Evolutionary conservation across 1,140 invertebrate species (phyloP), one percentile per base, ranked within the genome.

Genomic region (Hypothenemus hampei): DNA sequence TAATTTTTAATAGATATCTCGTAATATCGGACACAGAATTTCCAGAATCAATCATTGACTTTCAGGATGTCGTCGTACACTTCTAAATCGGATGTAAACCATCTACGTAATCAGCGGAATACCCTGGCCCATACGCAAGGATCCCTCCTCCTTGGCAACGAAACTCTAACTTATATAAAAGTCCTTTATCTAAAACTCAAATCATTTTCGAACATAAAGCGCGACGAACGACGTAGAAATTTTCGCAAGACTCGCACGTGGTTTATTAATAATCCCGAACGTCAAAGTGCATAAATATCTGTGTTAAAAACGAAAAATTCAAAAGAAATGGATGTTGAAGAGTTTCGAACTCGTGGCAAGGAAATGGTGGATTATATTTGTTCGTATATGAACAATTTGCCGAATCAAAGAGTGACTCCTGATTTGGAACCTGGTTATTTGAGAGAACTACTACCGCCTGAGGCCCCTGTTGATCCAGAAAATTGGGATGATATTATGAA

Each of bases 351-450:
- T 60, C 77, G 83, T 45, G 93, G 93, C 19, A 88, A 89, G 70
- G 86, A 93, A 66, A 91, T 94, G 86, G 83, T 97, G 20, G 93
- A 97, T 70, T 97, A 91, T 67, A 93, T 97, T 54, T 91, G 89
- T 58, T 78, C 91, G 56, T 97, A 96, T 69, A 72, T 89, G 65
- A 81, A 86, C 24, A 90, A 82, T 18, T 78, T 97, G 31, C 74
- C 78, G 18, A 69, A 80, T 37, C 76, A 86, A 53, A 72, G 87
- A 56, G 91, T 93, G 1, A 90, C 87, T n/a, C 88, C 92, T 1
- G 37, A 64, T 57, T 79, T 92, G 11, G 86, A 91, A 72, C 88
- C 86, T 3, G 91, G 93, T 22, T 97, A 95, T 71, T 74, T 97
- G 29, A 80, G 81, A 63, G 70, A 79, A 36, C 67, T 89, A 5